Evolutionary conservation across 2,888 invertebrate genomes (phyloP), one percentile per base, ranked within the genome.

Genomic region (Lithophane socia): DNA sequence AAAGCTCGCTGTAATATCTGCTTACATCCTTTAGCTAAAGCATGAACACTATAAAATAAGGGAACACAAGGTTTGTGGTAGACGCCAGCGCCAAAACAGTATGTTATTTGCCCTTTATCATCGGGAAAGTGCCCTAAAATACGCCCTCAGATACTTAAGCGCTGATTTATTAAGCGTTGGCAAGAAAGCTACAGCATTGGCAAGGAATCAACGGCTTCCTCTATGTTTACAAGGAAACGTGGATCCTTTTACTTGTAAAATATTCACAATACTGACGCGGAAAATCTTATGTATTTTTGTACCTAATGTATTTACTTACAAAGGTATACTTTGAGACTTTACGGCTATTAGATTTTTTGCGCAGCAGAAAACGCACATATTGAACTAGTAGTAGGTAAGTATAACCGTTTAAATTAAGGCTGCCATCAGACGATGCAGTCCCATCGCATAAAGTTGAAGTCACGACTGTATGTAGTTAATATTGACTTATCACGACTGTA

Each of bases 71-170:
- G 37, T 66, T 56, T 60, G 64, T 52, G 58, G 60, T 54, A 64
- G 29, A 44, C 44, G 7, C 12, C 29, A 47, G 54, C 21, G 56
- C 47, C 61, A 73, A 70, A 80, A 77, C 71, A 71, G 65, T 76
- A 79, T 83, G 71, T 86, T 77, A 86, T 87, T 88, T 86, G 71
- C 79, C 58, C 75, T 80, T 79, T 77, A 81, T 84, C 80, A 83
- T 86, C 37, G 58, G 37, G 63, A 60, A 70, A 82, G 72, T 65
- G 71, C 60, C 67, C 75, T 61, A 8, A 76, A 63, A 75, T 77
- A 80, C 80, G 75, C 86, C 82, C 73, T 61, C 75, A n/a, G 24
- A 83, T 83, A 81, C 79, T 82, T 83, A 67, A 52, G 66, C 16
- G 18, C 63, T 85, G 88, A 87, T 87, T 85, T 87, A 87, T 88